Base-by-base conservation (phyloP, 2,113 vertebrate genomes). In the Chaetodon trifascialis region DNA sequence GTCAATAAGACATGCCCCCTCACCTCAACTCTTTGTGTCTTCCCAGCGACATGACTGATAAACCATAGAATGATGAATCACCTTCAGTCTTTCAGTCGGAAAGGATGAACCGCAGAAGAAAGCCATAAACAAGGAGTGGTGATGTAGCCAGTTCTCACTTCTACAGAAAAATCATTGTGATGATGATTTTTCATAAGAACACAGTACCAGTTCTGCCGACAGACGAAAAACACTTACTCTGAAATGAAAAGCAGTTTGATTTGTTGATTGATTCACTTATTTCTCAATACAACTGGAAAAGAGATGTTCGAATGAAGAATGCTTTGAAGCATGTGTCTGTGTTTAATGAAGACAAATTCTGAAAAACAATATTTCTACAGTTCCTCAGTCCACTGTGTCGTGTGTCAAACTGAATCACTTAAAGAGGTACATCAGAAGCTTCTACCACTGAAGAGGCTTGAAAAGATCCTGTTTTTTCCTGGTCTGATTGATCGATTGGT, bases 1-100 rank as follows among this genome's bases (percentile, higher is more conserved):
- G 64, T 81, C 70, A 60, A 69, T 72, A 66, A 51, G 60, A 51
- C 16, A 12, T 46, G 25, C 25, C 49, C 58, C 42, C 65, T 65
- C 49, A 58, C 11, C 59, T 56, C 59, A 52, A 19, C 23, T 58
- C 15, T 42, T 30, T 60, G 14, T 30, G 30, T 30, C 30, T 30
- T 30, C 30, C 30, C 30, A 23, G 44, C 60, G 17, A 44, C 44
- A 56, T 21, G 49, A 12, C 60, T 72, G 52, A 25, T 72, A 38
- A 63, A 68, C 72, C 67, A 38, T 11, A 68, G 51, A 10, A 67
- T 66, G 72, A 87, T 76, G 38, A 76, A 80, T 83, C 12, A 71
- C 65, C 80, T 76, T 71, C 12, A 14, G 62, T 60, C 66, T 38
- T 30, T 34, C 34, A 65, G 16, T 64, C 16, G 17, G 44, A 54